A percentile compares a stretch with the other conserved stretches of the same genome.
Evolutionary conservation across 2,797 vertebrate species (phyloP).

Genomic region (Lerista edwardsae): DNA sequence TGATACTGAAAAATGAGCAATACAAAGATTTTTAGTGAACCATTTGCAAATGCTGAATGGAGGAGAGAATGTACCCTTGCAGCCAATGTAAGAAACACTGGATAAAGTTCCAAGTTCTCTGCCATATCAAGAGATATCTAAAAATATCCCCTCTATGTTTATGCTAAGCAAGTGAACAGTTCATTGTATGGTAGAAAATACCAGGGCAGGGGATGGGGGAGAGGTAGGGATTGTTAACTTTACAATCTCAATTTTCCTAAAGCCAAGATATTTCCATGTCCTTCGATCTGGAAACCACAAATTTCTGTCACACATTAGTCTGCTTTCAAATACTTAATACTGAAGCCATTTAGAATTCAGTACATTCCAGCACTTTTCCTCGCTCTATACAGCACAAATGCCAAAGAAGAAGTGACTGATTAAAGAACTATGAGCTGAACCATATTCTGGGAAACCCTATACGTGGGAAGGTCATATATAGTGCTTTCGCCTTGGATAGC

Average conservation of each 20-base stretch:
- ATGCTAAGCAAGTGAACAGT: conserved; percentile 3
- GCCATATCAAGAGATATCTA: background rate
- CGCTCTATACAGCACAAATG: background rate
- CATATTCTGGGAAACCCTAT: background rate
- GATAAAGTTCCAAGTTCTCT: background rate
- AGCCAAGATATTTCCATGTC: background rate
- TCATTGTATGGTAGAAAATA: background rate
- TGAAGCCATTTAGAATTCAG: background rate
- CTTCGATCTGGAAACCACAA: background rate
- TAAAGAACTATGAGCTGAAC: background rate
- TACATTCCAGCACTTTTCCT: background rate
- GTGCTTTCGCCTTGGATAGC: background rate
- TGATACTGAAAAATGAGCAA: background rate
- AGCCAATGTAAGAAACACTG: background rate
- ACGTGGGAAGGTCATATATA: background rate
- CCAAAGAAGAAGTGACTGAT: background rate
- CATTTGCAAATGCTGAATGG: background rate
- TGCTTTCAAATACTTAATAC: background rate
- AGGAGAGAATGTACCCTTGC: background rate
- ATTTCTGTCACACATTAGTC: background rate
- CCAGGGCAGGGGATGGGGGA: background rate
- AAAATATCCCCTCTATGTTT: background rate
- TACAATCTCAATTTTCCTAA: background rate
- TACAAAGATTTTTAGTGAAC: background rate
- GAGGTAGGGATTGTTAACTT: background rate